Evolutionary conservation across 2,888 invertebrate species (phyloP).

Genomic region (Hymenopus coronatus): DNA sequence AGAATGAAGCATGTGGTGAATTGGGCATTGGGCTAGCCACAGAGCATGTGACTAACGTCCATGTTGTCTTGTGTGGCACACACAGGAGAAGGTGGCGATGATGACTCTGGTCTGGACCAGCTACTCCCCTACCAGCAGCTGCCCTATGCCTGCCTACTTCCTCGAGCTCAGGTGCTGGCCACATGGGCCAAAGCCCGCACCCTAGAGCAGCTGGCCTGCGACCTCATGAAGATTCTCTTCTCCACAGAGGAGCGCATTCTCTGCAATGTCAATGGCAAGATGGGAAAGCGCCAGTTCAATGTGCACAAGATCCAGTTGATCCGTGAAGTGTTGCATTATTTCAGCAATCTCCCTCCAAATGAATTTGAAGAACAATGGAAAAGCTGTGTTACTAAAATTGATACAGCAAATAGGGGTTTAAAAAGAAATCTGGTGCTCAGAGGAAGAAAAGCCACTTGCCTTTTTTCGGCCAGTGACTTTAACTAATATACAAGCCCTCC

Average conservation of each 20-base stretch:
- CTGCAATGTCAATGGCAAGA: slow-evolving; percentile 51
- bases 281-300: slow-evolving; percentile 51
- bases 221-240: slow-evolving; percentile 50
- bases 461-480: background rate
- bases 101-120: slow-evolving; percentile 20
- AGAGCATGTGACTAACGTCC: slow-evolving; percentile 28
- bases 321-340: slow-evolving; percentile 47
- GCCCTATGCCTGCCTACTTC: slow-evolving; percentile 48
- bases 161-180: slow-evolving; percentile 47
- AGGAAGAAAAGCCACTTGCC: slow-evolving; percentile 32
- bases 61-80: slow-evolving; percentile 29
- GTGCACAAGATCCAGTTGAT: slow-evolving; percentile 49
- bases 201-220: slow-evolving; percentile 49
- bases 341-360: slow-evolving; percentile 45
- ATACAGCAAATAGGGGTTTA: slow-evolving; percentile 49
- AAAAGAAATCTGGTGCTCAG: slow-evolving; percentile 47
- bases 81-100: slow-evolving; percentile 24
- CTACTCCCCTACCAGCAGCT: slow-evolving; percentile 45
- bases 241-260: slow-evolving; percentile 49
- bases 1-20: background rate
- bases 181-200: slow-evolving; percentile 49
- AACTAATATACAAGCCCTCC: background rate
- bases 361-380: slow-evolving; percentile 51
- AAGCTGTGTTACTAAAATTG: slow-evolving; percentile 50
- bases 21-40: slow-evolving; percentile 16